phyloP scores from a whole-genome alignment of 2,113 vertebrate genomes.

The Nycticorax nycticorax region DNA sequence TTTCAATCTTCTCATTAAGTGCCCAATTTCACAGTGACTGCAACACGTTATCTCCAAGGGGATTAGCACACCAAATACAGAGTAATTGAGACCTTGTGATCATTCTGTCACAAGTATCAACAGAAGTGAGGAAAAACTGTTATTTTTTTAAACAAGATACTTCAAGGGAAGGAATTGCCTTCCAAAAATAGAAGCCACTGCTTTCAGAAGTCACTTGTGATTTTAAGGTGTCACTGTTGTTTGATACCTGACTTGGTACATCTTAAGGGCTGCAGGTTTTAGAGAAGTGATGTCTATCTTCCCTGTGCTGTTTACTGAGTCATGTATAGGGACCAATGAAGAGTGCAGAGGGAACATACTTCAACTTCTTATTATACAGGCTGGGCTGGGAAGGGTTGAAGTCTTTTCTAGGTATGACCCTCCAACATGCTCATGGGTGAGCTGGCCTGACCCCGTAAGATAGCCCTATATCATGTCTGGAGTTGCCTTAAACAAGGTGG shows the following conservation, averaged over 20 bases:
- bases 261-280: neutral
- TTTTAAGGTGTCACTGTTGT: neutral
- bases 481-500: neutral
- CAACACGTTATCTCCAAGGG: fast-evolving
- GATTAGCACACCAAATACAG: neutral
- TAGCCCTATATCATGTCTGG: neutral
- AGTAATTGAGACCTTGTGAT: neutral
- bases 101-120: neutral
- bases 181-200: neutral
- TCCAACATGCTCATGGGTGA: neutral
- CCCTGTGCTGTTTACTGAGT: neutral
- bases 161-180: neutral
- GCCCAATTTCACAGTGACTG: neutral
- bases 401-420: neutral
- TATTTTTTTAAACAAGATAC: neutral
- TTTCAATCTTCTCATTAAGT: slow-evolving; percentile 14
- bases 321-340: fast-evolving
- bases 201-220: neutral
- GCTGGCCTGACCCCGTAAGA: neutral
- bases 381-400: neutral
- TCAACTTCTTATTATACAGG: neutral
- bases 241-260: neutral
- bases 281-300: neutral
- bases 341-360: neutral
- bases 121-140: neutral